A percentile compares a stretch with the other conserved stretches of the same genome.
Conservation (phyloP, 2,797 vertebrate species). For the Lerista edwardsae region DNA sequence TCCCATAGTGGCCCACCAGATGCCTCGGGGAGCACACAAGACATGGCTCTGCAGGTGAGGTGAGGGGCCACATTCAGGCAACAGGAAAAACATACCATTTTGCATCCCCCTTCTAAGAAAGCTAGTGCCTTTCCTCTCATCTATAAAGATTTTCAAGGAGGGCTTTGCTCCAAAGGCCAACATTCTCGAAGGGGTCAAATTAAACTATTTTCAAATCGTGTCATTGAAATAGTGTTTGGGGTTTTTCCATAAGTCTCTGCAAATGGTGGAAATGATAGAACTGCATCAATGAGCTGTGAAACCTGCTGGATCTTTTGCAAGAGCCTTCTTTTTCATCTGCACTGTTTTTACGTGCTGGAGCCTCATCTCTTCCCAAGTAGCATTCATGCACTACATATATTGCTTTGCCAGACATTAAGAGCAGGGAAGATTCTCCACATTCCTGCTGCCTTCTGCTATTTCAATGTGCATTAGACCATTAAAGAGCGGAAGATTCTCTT, state of each 20-base stretch:
- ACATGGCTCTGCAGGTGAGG: no score
- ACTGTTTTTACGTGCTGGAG: constrained; percentile 61
- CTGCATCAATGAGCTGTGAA: neutral
- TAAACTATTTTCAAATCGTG: no score
- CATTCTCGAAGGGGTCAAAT: no score
- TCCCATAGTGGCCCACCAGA: no score
- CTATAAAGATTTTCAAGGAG: no score
- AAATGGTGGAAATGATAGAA: neutral
- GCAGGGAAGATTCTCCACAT: constrained; percentile 37
- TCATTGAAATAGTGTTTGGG: neutral
- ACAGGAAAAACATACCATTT: no score
- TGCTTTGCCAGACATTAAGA: constrained; percentile 51
- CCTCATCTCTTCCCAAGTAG: constrained; percentile 57
- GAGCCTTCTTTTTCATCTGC: constrained; percentile 38
- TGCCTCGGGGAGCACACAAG: no score
- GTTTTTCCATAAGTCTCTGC: no score
- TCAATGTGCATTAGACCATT: constrained; percentile 69
- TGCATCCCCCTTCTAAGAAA: no score
- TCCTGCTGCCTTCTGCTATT: constrained; percentile 45
- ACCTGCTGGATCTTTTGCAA: constrained; percentile 44
- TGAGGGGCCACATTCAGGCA: no score
- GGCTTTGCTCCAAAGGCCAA: no score
- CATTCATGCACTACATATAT: constrained; percentile 40
- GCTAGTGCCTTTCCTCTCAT: no score
- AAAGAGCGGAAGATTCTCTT: constrained; percentile 65